phyloP scores from a whole-genome alignment of 2,797 vertebrate species.

The Catostomus latipinnis region DNA sequence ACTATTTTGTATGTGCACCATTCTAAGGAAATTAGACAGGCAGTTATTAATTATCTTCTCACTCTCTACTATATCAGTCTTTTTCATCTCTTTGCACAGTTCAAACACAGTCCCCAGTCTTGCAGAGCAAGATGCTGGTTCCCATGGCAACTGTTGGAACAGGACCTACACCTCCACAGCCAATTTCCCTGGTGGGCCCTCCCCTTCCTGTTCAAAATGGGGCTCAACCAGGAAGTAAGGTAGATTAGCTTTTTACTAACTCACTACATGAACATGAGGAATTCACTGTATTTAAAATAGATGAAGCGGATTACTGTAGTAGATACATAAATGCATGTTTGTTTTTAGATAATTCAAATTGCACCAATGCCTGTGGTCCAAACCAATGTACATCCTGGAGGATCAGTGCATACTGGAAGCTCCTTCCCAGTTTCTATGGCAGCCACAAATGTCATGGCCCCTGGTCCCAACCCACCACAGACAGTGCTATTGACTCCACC shows the following conservation, averaged over 20 bases:
- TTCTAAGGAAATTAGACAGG: constrained; percentile 30
- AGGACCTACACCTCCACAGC: constrained; percentile 81
- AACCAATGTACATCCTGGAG: constrained; percentile 73
- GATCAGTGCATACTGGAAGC: constrained; percentile 76
- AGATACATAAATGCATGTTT: not conserved
- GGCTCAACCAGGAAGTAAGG: constrained; percentile 84
- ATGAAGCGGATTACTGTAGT: not conserved
- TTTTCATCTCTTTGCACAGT: constrained; percentile 69
- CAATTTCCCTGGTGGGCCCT: constrained; percentile 84
- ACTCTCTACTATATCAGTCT: constrained; percentile 23
- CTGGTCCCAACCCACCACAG: constrained; percentile 81
- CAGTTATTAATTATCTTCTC: constrained; percentile 21
- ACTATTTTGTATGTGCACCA: not conserved
- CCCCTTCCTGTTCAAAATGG: constrained; percentile 90
- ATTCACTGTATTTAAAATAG: not conserved
- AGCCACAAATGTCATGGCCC: constrained; percentile 77
- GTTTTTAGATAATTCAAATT: constrained; percentile 87
- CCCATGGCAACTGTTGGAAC: constrained; percentile 86
- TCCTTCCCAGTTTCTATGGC: constrained; percentile 85
- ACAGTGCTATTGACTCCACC: constrained; percentile 88
- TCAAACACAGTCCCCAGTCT: constrained; percentile 85
- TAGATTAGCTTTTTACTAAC: constrained; percentile 59
- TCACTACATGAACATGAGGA: not conserved
- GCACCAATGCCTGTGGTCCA: constrained; percentile 88
- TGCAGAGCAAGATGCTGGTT: constrained; percentile 89